Percentiles rank a stretch among this genome's conserved stretches.
These are phyloP conservation scores for Bacillus rossius DNA, from an alignment of 1,140 invertebrate genomes.

Conservation along the genomic window DNA sequence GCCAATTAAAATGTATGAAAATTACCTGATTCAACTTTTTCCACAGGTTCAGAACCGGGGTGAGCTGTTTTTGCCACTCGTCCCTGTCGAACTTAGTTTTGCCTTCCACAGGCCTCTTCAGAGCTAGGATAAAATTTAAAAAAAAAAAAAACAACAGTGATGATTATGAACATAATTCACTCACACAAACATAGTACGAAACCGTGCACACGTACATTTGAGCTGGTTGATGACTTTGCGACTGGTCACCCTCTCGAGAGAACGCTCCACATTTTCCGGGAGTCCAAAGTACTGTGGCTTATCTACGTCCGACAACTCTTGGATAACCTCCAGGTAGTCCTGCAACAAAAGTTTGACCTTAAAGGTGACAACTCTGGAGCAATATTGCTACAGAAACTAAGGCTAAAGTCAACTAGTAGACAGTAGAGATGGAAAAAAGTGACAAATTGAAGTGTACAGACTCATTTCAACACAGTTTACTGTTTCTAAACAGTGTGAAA, in stretches of 20 bases:
- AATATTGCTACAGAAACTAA: too few relatives aligned
- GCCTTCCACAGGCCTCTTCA: conserved; percentile 11
- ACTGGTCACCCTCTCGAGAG: conserved; percentile 66
- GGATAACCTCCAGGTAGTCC: conserved; percentile 58
- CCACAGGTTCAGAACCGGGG: conserved; percentile 66
- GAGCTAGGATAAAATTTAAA: conserved; percentile 8
- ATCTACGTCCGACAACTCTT: conserved; percentile 58
- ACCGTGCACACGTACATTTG: conserved; percentile 47
- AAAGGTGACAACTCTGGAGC: too few relatives aligned
- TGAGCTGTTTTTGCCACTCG: conserved; percentile 53
- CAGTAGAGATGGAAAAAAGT: too few relatives aligned
- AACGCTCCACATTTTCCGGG: conserved; percentile 73
- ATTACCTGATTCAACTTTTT: conserved; percentile 56
- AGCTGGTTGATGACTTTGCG: conserved; percentile 57
- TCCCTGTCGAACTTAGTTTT: conserved; percentile 38
- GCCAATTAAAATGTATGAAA: neutral
- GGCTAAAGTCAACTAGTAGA: too few relatives aligned
- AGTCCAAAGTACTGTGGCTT: conserved; percentile 68
- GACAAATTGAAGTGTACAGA: too few relatives aligned
- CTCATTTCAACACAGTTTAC: too few relatives aligned
- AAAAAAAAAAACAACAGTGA: too few relatives aligned
- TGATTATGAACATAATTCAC: too few relatives aligned
- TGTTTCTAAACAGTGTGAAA: too few relatives aligned
- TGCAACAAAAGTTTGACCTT: conserved; percentile 32
- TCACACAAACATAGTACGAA: too few relatives aligned